Evolutionary conservation across 2,113 vertebrate genomes (phyloP).

Genomic region (Motacilla alba): DNA sequence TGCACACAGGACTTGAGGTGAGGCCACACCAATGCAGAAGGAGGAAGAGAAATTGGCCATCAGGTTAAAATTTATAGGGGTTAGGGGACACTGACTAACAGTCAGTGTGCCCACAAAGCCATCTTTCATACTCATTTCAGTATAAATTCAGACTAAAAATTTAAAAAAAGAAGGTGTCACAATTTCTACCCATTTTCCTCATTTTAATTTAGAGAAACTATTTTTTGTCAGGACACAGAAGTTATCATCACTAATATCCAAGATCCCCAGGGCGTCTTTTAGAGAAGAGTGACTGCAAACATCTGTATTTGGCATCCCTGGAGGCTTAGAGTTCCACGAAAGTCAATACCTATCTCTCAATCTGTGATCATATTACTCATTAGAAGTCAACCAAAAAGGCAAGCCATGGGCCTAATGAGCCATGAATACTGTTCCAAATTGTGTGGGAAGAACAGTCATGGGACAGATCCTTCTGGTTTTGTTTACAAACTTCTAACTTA

Average conservation of each 20-base stretch:
- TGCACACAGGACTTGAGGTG: not conserved
- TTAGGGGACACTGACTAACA: not conserved
- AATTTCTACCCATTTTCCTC: not conserved
- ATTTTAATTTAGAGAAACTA: not conserved
- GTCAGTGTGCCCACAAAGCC: accelerated
- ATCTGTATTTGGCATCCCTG: not conserved
- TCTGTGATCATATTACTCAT: not conserved
- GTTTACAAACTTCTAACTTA: not conserved
- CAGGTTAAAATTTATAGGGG: not conserved
- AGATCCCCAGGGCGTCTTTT: not conserved
- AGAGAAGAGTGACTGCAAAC: not conserved
- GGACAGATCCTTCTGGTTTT: not conserved
- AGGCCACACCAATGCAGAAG: not conserved
- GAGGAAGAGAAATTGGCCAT: not conserved
- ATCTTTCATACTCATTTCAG: not conserved
- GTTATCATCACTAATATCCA: not conserved
- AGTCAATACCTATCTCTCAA: not conserved
- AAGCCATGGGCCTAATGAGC: not conserved
- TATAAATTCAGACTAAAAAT: not conserved
- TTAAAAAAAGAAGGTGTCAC: not conserved
- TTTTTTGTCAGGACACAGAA: not conserved
- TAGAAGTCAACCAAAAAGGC: not conserved
- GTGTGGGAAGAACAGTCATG: not conserved
- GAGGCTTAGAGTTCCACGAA: not conserved
- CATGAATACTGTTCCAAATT: not conserved